phyloP scores from a whole-genome alignment of 2,888 invertebrate genomes.

The Mythimna pallens region DNA sequence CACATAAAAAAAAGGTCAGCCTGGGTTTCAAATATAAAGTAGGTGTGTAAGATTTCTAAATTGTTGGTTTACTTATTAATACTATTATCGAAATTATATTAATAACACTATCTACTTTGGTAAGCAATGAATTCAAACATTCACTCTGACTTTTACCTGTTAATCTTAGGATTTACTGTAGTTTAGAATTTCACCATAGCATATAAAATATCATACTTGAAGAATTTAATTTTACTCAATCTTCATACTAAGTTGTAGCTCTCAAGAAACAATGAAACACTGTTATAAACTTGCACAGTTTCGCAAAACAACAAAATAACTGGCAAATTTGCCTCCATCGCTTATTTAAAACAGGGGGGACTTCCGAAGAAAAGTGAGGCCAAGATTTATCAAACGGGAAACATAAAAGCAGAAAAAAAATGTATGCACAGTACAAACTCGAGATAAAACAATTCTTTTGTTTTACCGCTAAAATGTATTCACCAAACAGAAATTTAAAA shows the following conservation, averaged over 20 bases:
- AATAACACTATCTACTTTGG: no score
- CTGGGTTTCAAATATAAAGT: no score
- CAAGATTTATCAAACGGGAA: constrained; percentile 50
- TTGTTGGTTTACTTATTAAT: no score
- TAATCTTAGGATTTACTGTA: neutral
- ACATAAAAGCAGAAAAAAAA: constrained; percentile 44
- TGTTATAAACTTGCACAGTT: constrained; percentile 27
- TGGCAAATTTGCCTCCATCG: constrained; percentile 54
- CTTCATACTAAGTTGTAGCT: constrained; percentile 1
- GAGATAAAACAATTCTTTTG: constrained; percentile 60
- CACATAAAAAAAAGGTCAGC: no score
- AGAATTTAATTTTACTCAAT: neutral
- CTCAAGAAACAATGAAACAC: constrained; percentile 25
- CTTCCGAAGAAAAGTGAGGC: constrained; percentile 44
- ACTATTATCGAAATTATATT: no score
- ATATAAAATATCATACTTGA: neutral
- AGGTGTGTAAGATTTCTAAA: no score
- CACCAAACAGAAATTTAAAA: constrained; percentile 59
- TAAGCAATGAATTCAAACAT: no score
- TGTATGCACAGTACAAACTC: constrained; percentile 39
- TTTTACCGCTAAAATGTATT: constrained; percentile 53
- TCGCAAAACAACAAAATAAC: constrained; percentile 38
- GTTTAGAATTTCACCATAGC: neutral
- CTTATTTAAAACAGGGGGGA: constrained; percentile 49
- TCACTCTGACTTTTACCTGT: no score